phyloP scores from a whole-genome alignment of 2,113 vertebrate genomes.

The Bufo gargarizans region DNA sequence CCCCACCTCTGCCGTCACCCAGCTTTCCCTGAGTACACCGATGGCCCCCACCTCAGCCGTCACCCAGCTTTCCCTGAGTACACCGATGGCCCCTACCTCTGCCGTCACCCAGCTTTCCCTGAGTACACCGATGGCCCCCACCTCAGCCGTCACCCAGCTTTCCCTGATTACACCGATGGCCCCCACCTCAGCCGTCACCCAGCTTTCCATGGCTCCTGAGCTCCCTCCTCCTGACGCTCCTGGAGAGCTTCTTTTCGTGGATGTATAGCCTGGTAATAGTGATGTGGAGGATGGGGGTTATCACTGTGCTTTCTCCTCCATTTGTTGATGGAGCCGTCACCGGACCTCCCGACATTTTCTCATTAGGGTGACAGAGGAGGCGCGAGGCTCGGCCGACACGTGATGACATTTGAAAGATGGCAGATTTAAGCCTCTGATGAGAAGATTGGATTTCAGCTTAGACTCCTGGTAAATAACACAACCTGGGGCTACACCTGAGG shows the following conservation, averaged over 20 bases:
- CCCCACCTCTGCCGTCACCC: no score
- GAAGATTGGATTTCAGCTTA: constrained; percentile 9
- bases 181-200: no score
- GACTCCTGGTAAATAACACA: neutral
- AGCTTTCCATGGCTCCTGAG: no score
- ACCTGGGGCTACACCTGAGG: neutral
- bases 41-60: no score
- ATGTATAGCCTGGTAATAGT: neutral
- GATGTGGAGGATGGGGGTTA: neutral
- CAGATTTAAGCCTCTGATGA: neutral
- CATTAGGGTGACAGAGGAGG: constrained; percentile 19
- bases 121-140: no score
- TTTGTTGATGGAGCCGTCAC: constrained; percentile 16
- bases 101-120: no score
- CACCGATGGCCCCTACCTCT: no score
- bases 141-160: no score
- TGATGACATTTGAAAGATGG: constrained; percentile 29
- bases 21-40: no score
- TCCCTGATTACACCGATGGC: no score
- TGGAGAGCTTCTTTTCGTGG: neutral
- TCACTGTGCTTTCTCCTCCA: neutral
- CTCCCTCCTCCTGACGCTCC: no score
- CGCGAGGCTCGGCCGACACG: neutral
- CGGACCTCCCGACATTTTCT: neutral
- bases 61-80: no score